Base-by-base conservation (phyloP, 2,797 vertebrate genomes). In the Strix occidentalis region DNA sequence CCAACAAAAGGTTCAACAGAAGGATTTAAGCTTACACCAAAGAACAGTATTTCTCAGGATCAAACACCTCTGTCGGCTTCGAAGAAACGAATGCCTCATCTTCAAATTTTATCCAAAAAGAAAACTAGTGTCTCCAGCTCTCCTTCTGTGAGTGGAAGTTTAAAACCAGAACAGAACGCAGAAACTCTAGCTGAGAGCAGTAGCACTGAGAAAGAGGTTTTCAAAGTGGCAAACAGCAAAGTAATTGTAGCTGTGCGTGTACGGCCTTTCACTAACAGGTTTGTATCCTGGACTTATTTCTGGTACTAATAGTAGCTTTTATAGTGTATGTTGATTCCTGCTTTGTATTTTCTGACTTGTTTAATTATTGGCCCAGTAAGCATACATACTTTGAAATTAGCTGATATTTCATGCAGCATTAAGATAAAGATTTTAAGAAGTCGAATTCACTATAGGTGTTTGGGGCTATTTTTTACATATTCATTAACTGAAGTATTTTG, bases 231-330 rank as follows among this genome's bases (percentile, higher is more conserved):
- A 87, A 99, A 98, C 96, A 99, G 99, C 82, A 99, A 99, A 23
- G 99, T 99, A 85, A 98, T 98, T 0, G 99, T 99, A n/a, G 99
- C 99, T 2, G 99, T 99, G 17, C 98, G 99, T 5, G 97, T 99
- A 1, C 98, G 99, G 7, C 99, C 99, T 39, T 99, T 99, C 97
- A 99, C 89, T 88, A 97, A 89, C 94, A 99, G 99, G 99, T 99
- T 96, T 77, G 97, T 96, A 6, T 76, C 69, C 25, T 80, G 25
- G 43, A 5, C 9, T 72, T 64, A 7, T 4, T 91, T 90, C 54
- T 84, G 41, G 33, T 87, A 43, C 21, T 43, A 7, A 23, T 18
- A 11, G n/a, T 28, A 39, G 19, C 45, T 64, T 57, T 45, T 58
- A n/a, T 17, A 69, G 11, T 5, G 2, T 53, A 5, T 39, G 16